Percentiles rank a stretch among this genome's conserved stretches.
Conservation (phyloP, 2,888 invertebrate genomes). For the Cordilura impudica region DNA sequence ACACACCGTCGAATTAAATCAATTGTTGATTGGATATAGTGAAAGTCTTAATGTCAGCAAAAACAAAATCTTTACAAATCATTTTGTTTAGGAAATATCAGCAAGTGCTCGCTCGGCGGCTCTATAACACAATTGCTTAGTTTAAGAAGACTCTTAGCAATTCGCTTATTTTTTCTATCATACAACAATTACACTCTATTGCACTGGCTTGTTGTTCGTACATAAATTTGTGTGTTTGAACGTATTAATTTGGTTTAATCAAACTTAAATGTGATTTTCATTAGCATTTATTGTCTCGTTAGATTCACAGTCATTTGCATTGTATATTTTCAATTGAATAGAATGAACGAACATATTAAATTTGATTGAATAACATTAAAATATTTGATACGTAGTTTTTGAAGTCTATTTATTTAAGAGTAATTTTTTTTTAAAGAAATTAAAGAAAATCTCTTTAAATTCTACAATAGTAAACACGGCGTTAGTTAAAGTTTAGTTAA, state of each 20-base stretch:
- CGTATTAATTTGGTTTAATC: constrained; percentile 38
- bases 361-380: not conserved
- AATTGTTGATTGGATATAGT: constrained; percentile 34
- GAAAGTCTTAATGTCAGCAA: not conserved
- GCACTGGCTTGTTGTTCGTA: not conserved
- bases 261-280: constrained; percentile 35
- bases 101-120: constrained; percentile 25
- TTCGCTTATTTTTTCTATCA: not conserved
- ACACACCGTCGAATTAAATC: constrained; percentile 26
- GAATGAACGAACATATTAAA: not conserved
- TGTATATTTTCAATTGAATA: not conserved
- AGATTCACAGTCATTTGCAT: constrained; percentile 33
- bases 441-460: too few relatives aligned
- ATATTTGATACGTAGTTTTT: too few relatives aligned
- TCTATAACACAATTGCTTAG: not conserved
- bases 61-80: not conserved
- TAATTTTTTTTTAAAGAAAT: too few relatives aligned
- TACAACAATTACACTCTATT: not conserved
- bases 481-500: too few relatives aligned
- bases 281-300: constrained; percentile 24
- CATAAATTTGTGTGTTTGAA: constrained; percentile 5
- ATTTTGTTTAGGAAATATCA: not conserved
- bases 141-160: constrained; percentile 4
- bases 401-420: too few relatives aligned
- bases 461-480: too few relatives aligned